These are phyloP conservation scores for Neodiprion fabricii DNA, from an alignment of 1,140 invertebrate species.

Conservation along the genomic window DNA sequence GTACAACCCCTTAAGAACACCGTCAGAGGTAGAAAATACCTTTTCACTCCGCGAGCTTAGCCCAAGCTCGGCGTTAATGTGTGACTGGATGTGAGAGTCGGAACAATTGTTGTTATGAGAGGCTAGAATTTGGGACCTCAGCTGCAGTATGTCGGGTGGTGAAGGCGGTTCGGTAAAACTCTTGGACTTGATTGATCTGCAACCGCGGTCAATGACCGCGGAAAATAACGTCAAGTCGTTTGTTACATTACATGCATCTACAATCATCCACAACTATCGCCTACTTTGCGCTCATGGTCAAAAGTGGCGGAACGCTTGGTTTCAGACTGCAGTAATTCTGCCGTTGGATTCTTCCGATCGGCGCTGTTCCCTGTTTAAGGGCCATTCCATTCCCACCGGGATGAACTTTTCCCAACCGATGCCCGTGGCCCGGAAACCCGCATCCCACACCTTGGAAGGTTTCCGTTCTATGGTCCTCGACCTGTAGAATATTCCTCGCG, in stretches of 20 bases:
- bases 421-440: conserved; percentile 48
- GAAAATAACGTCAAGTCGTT: not conserved
- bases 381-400: not conserved
- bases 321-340: conserved; percentile 4
- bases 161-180: not conserved
- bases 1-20: too few relatives aligned
- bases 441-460: conserved; percentile 30
- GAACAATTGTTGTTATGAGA: conserved; percentile 48
- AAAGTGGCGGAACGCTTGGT: conserved; percentile 6
- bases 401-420: conserved; percentile 44
- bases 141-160: not conserved
- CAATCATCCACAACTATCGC: not conserved
- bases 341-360: not conserved
- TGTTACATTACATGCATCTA: not conserved
- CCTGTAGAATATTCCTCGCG: conserved; percentile 26
- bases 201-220: too few relatives aligned
- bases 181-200: conserved; percentile 28
- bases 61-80: conserved; percentile 49
- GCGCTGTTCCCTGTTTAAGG: too few relatives aligned
- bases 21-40: conserved; percentile 13
- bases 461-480: conserved; percentile 49
- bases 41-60: conserved; percentile 33
- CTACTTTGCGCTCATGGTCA: not conserved
- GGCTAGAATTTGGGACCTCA: conserved; percentile 42
- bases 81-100: conserved; percentile 47